Evolutionary conservation across 2,797 vertebrate species (phyloP), one percentile per base, ranked within the genome.

Genomic region (Eleutherodactylus coqui): DNA sequence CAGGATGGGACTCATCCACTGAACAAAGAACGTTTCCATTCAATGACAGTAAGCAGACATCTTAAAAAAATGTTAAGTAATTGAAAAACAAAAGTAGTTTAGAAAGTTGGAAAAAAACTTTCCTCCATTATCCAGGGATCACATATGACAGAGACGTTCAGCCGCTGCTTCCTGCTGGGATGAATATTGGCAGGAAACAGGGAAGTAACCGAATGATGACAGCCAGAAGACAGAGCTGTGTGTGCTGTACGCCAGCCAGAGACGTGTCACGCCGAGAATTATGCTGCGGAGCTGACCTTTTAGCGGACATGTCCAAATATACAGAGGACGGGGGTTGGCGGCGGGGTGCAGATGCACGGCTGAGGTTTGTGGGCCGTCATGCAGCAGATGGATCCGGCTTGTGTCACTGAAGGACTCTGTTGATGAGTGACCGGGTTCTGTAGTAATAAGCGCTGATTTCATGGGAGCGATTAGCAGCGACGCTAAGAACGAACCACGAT

Each of bases 211-310:
- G 27, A 13, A 82, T 41, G 67, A 53, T 51, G 80, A 72, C 49
- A 82, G 55, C 72, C 64, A 55, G 14, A 27, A 72, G 67, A 41
- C 80, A 43, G 67, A 32, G 7, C 67, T 34, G 2, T 24, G 24
- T 34, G 41, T 43, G 29, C 45, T 34, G 51, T 14, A 24, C 8
- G 5, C 1, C 45, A 5, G 80, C 47, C 67, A 82, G 79, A 53
- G 34, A 77, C 0, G 80, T 73, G 67, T 82, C 80, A 82, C 24
- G 4, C n/a, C 11, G 24, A 72, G 47, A 51, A 41, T 27, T 43
- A 27, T 51, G 19, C 36, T 73, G 10, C 73, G 62, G 43, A 34
- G 17, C 78, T 34, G 78, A 79, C 79, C 43, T 53, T 60, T 79
- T 9, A n/a, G 49, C 21, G 14, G 45, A 45, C 60, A 69, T 24